Evolutionary conservation across 2,797 vertebrate species (phyloP).

Genomic region (Botia kubotai): DNA sequence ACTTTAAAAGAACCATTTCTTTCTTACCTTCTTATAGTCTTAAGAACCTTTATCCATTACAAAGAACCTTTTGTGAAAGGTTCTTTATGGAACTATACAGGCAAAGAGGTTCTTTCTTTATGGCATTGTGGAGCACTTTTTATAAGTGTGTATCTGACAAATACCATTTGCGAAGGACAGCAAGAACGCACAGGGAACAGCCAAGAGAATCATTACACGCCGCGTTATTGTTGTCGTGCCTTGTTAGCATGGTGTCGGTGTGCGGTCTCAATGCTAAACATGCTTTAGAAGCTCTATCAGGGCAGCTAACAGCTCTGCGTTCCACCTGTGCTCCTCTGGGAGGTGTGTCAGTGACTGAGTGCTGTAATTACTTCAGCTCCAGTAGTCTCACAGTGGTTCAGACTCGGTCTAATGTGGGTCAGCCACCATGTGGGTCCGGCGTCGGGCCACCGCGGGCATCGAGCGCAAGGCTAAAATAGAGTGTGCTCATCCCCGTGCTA

Average conservation of each 20-base stretch:
- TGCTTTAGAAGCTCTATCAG: background rate
- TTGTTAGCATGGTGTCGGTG: background rate
- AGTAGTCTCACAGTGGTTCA: slow-evolving; percentile 23
- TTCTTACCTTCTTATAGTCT: too few species aligned
- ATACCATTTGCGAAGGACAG: background rate
- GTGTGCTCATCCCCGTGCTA: slow-evolving; percentile 69
- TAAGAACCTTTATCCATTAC: too few species aligned
- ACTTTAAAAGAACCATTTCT: too few species aligned
- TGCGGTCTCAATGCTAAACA: background rate
- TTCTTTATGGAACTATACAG: too few species aligned
- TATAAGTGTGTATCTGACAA: background rate
- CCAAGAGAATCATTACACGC: background rate
- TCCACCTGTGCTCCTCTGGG: slow-evolving; percentile 38
- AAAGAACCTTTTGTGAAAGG: too few species aligned
- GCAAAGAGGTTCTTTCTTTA: too few species aligned
- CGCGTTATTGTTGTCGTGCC: background rate
- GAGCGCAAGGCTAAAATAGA: slow-evolving; percentile 73
- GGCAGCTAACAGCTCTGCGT: slow-evolving; percentile 31
- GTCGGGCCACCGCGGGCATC: slow-evolving; percentile 57
- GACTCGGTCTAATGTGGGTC: slow-evolving; percentile 56
- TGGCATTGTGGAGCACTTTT: too few species aligned
- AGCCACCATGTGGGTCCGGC: slow-evolving; percentile 33
- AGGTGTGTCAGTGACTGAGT: slow-evolving; percentile 38
- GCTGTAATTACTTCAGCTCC: slow-evolving; percentile 53
- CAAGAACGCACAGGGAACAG: background rate